A percentile compares a stretch with the other conserved stretches of the same genome.
phyloP scores from a whole-genome alignment of 2,113 vertebrate species.

The Nerophis ophidion region DNA sequence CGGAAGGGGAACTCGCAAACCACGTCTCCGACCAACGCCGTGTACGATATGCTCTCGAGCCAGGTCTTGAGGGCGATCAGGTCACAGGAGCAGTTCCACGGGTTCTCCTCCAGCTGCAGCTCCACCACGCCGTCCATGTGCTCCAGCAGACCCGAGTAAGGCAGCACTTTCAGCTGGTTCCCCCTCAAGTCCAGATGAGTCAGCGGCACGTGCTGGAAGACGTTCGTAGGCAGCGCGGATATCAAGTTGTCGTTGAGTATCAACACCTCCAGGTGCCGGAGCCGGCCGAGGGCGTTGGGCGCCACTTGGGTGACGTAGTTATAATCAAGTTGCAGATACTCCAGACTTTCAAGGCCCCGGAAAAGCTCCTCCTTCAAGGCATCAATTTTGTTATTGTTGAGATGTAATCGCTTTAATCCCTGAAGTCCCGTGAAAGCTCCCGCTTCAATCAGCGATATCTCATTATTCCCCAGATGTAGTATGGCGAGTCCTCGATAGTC shows the following conservation, averaged over 20 bases:
- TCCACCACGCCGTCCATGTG: constrained; percentile 95
- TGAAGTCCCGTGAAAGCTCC: constrained; percentile 93
- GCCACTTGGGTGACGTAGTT: constrained; percentile 92
- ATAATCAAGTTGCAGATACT: constrained; percentile 96
- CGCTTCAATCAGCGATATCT: constrained; percentile 88
- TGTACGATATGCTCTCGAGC: constrained; percentile 95
- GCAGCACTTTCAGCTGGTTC: constrained; percentile 90
- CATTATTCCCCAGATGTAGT: constrained; percentile 91
- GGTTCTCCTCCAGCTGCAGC: constrained; percentile 95
- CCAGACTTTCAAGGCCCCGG: constrained; percentile 88
- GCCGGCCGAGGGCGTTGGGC: constrained; percentile 81
- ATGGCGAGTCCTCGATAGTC: constrained; percentile 89
- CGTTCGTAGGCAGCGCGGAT: constrained; percentile 84
- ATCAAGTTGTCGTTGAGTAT: constrained; percentile 97
- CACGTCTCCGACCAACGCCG: constrained; percentile 89
- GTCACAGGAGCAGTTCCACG: constrained; percentile 97
- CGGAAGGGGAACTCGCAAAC: constrained; percentile 97
- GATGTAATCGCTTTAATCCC: constrained; percentile 85
- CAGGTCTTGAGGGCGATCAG: constrained; percentile 93
- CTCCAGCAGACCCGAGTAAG: constrained; percentile 89
- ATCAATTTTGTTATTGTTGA: constrained; percentile 97
- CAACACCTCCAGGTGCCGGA: constrained; percentile 89
- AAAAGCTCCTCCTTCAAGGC: constrained; percentile 88
- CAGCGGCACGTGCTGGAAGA: constrained; percentile 91
- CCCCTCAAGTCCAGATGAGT: constrained; percentile 95